Evolutionary conservation across 1,140 invertebrate genomes (phyloP), one percentile per base, ranked within the genome.

Genomic region (Trichoplusia ni): DNA sequence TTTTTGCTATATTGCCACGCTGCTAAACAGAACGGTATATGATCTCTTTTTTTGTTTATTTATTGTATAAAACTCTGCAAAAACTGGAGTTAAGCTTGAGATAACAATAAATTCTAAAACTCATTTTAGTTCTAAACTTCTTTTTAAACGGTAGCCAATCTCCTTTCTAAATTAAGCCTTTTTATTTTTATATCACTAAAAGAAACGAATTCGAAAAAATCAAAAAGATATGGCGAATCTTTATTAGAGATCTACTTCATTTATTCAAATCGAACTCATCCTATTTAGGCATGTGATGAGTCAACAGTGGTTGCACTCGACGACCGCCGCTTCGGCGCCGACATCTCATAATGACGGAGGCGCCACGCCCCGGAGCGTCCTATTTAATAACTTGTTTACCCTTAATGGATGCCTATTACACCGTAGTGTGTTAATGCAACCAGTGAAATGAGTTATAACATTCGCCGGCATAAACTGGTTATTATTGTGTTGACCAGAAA

Each of bases 341-440:
- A 14, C 11, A 18, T 54, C 65, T 37, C 54, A 18, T 68, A 64
- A 67, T 61, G 64, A 67, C 35, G 46, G 44, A 35, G 65, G 56
- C 67, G 67, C 58, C 64, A 33, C 59, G 37, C 67, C 65, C 64
- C 63, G 44, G 29, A 44, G 66, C 69, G 67, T 60, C 63, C 66
- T 69, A 70, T 74, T 75, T 67, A 75, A 76, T 73, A 73, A 60
- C 64, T 69, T 69, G 69, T 76, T 69, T 73, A 66, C 64, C 60
- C 44, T 19, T 35, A 61, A 38, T 25, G 19, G 35, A 25, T 37
- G 14, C 14, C 8, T 9, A n/a, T n/a, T n/a, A 69, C 62, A 69
- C 67, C 67, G 62, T 31, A 61, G 5, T 33, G 33, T 27, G 1
- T n/a, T n/a, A n/a, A n/a, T n/a, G n/a, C n/a, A n/a, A n/a, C n/a